Percentiles rank a stretch among this genome's conserved stretches.
Evolutionary conservation across 2,797 vertebrate genomes (phyloP).

Genomic region (Synaphobranchus kaupii): DNA sequence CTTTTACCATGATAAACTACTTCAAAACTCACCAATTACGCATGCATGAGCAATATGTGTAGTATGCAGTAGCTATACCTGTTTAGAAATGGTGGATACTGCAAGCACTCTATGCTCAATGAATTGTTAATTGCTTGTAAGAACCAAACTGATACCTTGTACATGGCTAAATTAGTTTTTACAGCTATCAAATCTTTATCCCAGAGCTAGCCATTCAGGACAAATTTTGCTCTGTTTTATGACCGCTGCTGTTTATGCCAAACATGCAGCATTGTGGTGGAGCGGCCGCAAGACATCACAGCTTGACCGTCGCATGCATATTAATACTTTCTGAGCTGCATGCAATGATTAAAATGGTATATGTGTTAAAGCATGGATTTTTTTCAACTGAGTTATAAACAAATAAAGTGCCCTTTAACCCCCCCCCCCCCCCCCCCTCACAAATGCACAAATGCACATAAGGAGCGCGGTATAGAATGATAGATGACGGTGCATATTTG

Average conservation of each 20-base stretch:
- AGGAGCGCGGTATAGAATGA: not conserved
- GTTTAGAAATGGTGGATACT: too few relatives aligned
- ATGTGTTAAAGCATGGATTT: not conserved
- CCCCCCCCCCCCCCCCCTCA: not conserved
- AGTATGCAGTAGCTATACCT: not conserved
- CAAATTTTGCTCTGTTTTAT: not conserved
- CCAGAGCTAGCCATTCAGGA: not conserved
- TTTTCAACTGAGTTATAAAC: too few relatives aligned
- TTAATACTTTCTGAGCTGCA: not conserved
- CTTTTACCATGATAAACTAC: not conserved
- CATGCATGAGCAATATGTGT: not conserved
- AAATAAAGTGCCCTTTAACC: not conserved
- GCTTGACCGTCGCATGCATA: not conserved
- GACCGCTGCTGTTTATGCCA: not conserved
- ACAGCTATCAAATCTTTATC: not conserved
- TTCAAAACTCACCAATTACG: not conserved
- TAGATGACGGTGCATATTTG: conserved; percentile 30
- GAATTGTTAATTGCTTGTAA: not conserved
- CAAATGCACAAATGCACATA: not conserved
- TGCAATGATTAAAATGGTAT: not conserved
- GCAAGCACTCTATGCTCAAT: not conserved
- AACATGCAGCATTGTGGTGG: not conserved
- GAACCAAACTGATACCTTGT: not conserved
- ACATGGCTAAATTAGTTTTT: not conserved
- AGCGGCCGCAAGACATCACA: not conserved